Evolutionary conservation across 2,113 vertebrate species (phyloP).

Genomic region (Vimba vimba): DNA sequence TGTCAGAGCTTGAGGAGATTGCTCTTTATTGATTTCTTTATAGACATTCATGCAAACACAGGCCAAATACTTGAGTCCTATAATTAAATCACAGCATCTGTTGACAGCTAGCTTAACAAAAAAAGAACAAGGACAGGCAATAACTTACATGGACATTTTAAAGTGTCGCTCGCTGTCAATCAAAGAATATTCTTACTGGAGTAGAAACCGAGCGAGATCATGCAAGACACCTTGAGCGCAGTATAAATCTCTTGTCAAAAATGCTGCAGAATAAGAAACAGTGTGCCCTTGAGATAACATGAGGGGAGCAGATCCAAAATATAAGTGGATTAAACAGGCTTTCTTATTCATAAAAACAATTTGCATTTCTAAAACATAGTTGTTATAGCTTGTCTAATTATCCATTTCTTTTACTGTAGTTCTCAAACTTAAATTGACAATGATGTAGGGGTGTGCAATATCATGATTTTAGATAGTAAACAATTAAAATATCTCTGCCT

Average conservation of each 20-base stretch:
- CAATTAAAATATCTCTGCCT: too few relatives aligned
- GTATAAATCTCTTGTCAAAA: constrained; percentile 31
- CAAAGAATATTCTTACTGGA: constrained; percentile 16
- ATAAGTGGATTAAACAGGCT: not conserved
- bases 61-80: constrained; percentile 49
- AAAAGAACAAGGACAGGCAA: constrained; percentile 32
- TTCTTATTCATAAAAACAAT: constrained; percentile 2
- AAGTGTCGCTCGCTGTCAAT: constrained; percentile 39
- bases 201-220: not conserved
- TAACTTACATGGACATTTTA: constrained; percentile 32
- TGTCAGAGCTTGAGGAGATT: constrained; percentile 39
- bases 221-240: constrained; percentile 1
- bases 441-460: not conserved
- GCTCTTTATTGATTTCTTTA: constrained; percentile 51
- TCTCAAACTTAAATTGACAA: not conserved
- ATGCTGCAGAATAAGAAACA: constrained; percentile 23
- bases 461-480: too few relatives aligned
- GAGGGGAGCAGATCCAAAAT: constrained; percentile 23
- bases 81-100: constrained; percentile 40
- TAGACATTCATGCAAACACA: constrained; percentile 48
- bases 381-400: not conserved
- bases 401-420: not conserved
- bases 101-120: constrained; percentile 28
- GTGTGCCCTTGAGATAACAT: constrained; percentile 21
- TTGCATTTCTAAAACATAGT: not conserved